Percentiles rank a stretch among this genome's conserved stretches.
Conservation (phyloP, 1,140 invertebrate genomes). For the Brachionus koreanus region DNA sequence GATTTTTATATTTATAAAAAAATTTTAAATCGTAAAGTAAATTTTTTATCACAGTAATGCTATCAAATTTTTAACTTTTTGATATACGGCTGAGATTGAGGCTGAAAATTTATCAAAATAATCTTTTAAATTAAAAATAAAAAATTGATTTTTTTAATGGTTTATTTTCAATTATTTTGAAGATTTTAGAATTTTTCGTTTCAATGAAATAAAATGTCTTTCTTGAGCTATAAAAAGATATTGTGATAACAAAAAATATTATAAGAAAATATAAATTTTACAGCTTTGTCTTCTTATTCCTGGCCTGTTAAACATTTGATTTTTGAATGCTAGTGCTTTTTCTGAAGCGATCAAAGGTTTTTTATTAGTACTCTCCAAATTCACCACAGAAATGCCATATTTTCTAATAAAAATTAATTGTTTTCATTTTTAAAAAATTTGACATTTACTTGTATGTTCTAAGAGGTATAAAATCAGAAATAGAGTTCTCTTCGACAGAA, state of each 20-base stretch:
- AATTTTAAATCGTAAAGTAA: too few species aligned
- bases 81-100: too few species aligned
- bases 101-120: too few species aligned
- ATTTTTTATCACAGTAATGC: too few species aligned
- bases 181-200: constrained; percentile 12
- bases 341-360: constrained; percentile 32
- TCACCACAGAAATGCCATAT: constrained; percentile 13
- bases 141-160: neutral
- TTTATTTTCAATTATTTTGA: constrained; percentile 26
- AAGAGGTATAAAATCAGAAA: constrained; percentile 12
- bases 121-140: too few species aligned
- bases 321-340: constrained; percentile 20
- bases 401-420: neutral
- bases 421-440: neutral
- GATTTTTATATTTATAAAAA: too few species aligned
- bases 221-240: constrained; percentile 15
- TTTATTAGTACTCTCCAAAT: constrained; percentile 30
- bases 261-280: neutral
- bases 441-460: constrained; percentile 1
- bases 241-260: neutral
- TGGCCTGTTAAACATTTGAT: neutral
- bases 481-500: neutral
- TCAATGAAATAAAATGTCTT: neutral
- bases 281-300: constrained; percentile 12
- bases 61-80: too few species aligned